Evolutionary conservation across 1,140 invertebrate genomes (phyloP), one percentile per base, ranked within the genome.

Genomic region (Rhizoglyphus robini): DNA sequence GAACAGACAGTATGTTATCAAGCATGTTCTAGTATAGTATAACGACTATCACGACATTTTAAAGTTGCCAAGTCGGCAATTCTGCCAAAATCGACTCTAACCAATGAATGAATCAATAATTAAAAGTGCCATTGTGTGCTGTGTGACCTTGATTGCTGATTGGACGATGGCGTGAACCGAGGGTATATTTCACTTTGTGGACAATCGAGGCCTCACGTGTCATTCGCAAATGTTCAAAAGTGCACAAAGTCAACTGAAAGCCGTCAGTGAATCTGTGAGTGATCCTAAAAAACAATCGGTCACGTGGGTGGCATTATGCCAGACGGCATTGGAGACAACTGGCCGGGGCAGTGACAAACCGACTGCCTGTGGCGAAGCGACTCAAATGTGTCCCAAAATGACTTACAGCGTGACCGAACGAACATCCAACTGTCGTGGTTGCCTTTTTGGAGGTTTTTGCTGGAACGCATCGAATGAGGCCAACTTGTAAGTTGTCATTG

Each of bases 281-380:
- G 51, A 32, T 11, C 23, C 8, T 8, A 54, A 54, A 54, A 54
- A 32, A 54, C 51, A 54, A 54, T 54, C 51, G 8, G 8, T 54
- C 51, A 54, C 51, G 51, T 54, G 51, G 51, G 51, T 54, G 51
- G 51, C 20, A 54, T 54, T 54, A 46, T 23, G 15, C 41, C 41
- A 46, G 23, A 46, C 41, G 23, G 41, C n/a, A n/a, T n/a, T n/a
- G n/a, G n/a, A n/a, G n/a, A n/a, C n/a, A n/a, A n/a, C n/a, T n/a
- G n/a, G n/a, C n/a, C n/a, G n/a, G n/a, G n/a, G n/a, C n/a, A n/a
- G n/a, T n/a, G n/a, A n/a, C n/a, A n/a, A n/a, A n/a, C n/a, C n/a
- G n/a, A n/a, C n/a, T n/a, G n/a, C n/a, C n/a, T n/a, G n/a, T n/a
- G n/a, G n/a, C n/a, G n/a, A n/a, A n/a, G n/a, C n/a, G n/a, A n/a